Evolutionary conservation across 1,140 invertebrate species (phyloP).

Genomic region (Scaptomyza graminum): DNA sequence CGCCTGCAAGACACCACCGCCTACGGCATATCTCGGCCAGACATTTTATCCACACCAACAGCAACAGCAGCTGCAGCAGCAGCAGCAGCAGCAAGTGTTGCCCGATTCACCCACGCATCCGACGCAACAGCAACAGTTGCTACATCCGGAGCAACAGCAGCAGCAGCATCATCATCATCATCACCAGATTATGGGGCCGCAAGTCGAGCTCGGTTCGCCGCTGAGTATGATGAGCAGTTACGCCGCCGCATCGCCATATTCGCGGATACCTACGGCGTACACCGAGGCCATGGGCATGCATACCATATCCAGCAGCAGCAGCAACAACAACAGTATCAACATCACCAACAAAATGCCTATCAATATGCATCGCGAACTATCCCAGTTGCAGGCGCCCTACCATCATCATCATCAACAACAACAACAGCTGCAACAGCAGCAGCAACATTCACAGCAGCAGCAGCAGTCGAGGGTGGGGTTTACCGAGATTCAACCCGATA

Average conservation of each 20-base stretch:
- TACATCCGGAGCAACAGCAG: slow-evolving; percentile 48
- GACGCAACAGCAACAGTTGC: slow-evolving; percentile 29
- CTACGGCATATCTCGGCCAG: slow-evolving; percentile 84
- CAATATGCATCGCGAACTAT: slow-evolving; percentile 54
- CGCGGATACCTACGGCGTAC: slow-evolving; percentile 81
- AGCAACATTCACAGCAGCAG: slow-evolving; percentile 48
- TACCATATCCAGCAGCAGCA: slow-evolving; percentile 23
- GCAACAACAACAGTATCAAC: slow-evolving; percentile 23
- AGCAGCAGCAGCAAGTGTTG: slow-evolving; percentile 24
- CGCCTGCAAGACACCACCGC: slow-evolving; percentile 96
- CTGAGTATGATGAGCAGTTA: slow-evolving; percentile 83
- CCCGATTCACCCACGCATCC: slow-evolving; percentile 25
- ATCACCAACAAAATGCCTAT: slow-evolving; percentile 69
- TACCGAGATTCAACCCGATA: slow-evolving; percentile 93
- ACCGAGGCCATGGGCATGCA: slow-evolving; percentile 78
- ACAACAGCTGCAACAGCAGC: slow-evolving; percentile 47
- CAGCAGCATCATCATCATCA: slow-evolving; percentile 25
- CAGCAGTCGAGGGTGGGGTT: slow-evolving; percentile 86
- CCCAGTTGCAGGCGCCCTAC: slow-evolving; percentile 35
- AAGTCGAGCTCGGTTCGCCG: slow-evolving; percentile 73
- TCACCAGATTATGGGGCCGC: slow-evolving; percentile 45
- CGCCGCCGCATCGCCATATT: slow-evolving; percentile 82
- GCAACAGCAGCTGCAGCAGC: slow-evolving; percentile 23
- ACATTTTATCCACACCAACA: slow-evolving; percentile 69
- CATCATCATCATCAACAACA: slow-evolving; percentile 2